Evolutionary conservation across 1,140 invertebrate species (phyloP).

Genomic region (Zaprionus vittiger): DNA sequence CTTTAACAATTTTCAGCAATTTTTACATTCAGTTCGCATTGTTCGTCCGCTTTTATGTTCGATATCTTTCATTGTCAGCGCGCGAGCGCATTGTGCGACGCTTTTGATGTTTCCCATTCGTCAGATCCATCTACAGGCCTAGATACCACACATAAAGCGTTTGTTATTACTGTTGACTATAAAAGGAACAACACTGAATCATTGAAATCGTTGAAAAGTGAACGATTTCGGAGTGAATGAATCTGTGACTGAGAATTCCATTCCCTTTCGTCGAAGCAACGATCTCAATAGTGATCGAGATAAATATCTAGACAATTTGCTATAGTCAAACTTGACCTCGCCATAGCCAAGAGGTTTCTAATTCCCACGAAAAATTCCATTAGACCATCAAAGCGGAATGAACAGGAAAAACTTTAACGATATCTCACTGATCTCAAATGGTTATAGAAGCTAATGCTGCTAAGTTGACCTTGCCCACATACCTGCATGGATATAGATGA

Average conservation of each 20-base stretch:
- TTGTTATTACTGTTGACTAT: conserved; percentile 9
- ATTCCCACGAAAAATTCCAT: conserved; percentile 41
- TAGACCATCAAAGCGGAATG: conserved; percentile 17
- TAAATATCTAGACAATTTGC: conserved; percentile 23
- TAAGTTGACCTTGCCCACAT: conserved; percentile 32
- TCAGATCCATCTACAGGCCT: neutral
- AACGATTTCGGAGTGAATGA: conserved; percentile 24
- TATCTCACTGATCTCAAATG: conserved; percentile 18
- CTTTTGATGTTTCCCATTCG: conserved; percentile 10
- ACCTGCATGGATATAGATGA: neutral
- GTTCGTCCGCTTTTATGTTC: conserved; percentile 42
- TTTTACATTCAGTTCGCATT: conserved; percentile 52
- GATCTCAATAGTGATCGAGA: neutral
- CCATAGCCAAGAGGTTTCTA: conserved; percentile 9
- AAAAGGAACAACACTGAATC: conserved; percentile 30
- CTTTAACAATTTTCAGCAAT: conserved; percentile 28
- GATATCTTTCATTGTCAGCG: conserved; percentile 37
- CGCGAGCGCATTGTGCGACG: conserved; percentile 23
- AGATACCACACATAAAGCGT: conserved; percentile 5
- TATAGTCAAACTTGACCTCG: conserved; percentile 34
- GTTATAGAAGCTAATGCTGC: conserved; percentile 20
- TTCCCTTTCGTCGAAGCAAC: conserved; percentile 26
- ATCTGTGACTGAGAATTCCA: conserved; percentile 39
- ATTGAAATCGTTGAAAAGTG: neutral
- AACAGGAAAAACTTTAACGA: conserved; percentile 23